A percentile compares a stretch with the other conserved stretches of the same genome.
phyloP scores from a whole-genome alignment of 1,140 invertebrate species.

The Brachionus plicatilis region DNA sequence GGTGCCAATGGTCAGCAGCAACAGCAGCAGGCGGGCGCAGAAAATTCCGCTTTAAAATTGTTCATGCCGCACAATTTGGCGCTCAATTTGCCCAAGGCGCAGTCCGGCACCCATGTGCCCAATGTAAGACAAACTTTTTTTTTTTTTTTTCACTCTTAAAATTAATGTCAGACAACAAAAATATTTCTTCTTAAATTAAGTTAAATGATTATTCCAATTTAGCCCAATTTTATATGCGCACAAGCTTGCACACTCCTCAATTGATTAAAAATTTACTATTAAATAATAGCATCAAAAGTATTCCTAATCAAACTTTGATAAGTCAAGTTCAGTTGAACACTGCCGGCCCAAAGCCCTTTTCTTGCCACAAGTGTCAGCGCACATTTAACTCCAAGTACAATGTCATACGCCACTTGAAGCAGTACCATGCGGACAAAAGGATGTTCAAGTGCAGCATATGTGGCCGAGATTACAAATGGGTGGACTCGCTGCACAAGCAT shows the following conservation, averaged over 20 bases:
- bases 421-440: slow-evolving; percentile 11
- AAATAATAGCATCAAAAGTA: not conserved
- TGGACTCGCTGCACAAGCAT: slow-evolving; percentile 15
- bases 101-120: not conserved
- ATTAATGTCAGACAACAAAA: not conserved
- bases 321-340: not conserved
- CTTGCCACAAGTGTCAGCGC: slow-evolving; percentile 11
- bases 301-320: not conserved
- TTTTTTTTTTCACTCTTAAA: not conserved
- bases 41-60: not conserved
- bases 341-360: not conserved
- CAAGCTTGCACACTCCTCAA: not conserved
- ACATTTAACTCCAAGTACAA: slow-evolving; percentile 28
- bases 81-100: not conserved
- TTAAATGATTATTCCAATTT: slow-evolving; percentile 26
- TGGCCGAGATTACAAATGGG: slow-evolving; percentile 21
- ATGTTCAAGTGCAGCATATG: slow-evolving; percentile 28
- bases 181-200: not conserved
- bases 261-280: not conserved
- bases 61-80: slow-evolving; percentile 10
- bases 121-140: not conserved
- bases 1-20: too few species aligned
- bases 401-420: not conserved
- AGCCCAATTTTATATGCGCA: not conserved
- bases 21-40: not conserved